These are phyloP conservation scores for Pipistrellus kuhlii DNA, from an alignment of 2,797 vertebrate species.

Conservation along the genomic window DNA sequence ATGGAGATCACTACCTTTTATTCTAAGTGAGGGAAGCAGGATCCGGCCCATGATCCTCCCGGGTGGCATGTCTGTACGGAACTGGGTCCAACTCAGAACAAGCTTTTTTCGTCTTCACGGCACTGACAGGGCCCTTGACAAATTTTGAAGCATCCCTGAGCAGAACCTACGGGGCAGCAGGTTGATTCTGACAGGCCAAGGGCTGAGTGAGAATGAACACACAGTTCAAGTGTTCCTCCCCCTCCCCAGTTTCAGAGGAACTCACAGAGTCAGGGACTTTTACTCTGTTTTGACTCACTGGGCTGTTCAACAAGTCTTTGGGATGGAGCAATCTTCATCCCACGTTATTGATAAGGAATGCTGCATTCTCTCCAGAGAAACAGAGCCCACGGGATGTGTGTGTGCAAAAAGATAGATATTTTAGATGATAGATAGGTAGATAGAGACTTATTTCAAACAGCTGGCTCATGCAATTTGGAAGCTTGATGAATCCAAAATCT, in stretches of 20 bases:
- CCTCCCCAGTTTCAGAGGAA: neutral
- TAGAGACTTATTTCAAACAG: neutral
- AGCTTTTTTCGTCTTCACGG: neutral
- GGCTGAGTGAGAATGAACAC: neutral
- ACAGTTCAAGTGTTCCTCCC: neutral
- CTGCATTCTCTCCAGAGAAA: conserved; percentile 5
- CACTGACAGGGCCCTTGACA: neutral
- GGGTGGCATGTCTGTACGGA: neutral
- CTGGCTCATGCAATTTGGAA: neutral
- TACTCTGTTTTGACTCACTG: neutral
- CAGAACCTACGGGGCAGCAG: neutral
- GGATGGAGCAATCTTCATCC: neutral
- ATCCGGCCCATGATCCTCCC: neutral
- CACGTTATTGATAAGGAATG: neutral
- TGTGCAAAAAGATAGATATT: neutral
- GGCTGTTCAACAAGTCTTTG: neutral
- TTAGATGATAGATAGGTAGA: neutral
- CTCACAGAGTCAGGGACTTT: neutral
- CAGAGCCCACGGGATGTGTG: neutral
- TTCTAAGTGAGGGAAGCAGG: neutral
- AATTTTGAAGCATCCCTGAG: neutral
- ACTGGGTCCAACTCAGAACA: neutral
- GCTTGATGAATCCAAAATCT: neutral
- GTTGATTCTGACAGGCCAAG: neutral
- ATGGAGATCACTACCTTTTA: neutral